phyloP scores from a whole-genome alignment of 1,140 invertebrate species.

The Cephus cinctus region DNA sequence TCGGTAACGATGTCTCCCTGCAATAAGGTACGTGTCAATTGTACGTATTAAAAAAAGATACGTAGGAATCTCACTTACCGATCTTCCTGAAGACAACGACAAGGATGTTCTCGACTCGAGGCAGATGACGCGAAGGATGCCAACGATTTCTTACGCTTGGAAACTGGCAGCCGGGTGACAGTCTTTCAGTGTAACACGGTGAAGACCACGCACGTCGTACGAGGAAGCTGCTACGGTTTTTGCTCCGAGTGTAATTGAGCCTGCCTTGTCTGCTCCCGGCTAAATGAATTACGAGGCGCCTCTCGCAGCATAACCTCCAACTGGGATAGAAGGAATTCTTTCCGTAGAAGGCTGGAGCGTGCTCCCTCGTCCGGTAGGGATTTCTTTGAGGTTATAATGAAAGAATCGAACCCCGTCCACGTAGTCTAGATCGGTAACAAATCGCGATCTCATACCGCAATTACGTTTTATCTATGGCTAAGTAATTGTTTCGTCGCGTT shows the following conservation, averaged over 20 bases:
- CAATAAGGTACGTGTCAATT: background rate
- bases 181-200: constrained; percentile 21
- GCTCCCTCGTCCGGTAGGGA: no score
- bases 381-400: background rate
- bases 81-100: background rate
- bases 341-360: background rate
- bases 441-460: background rate
- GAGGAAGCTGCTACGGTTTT: constrained; percentile 43
- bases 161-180: constrained; percentile 7
- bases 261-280: constrained; percentile 38
- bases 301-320: constrained; percentile 3
- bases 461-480: no score
- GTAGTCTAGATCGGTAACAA: background rate
- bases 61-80: background rate
- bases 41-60: background rate
- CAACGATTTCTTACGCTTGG: background rate
- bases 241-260: constrained; percentile 47
- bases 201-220: constrained; percentile 53
- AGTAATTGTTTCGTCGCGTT: no score
- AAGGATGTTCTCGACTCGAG: background rate
- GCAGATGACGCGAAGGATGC: background rate
- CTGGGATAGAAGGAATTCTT: background rate
- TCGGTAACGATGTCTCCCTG: background rate
- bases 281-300: constrained; percentile 45
- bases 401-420: background rate